Conservation (phyloP, 2,113 vertebrate species). For the Felis catus region DNA sequence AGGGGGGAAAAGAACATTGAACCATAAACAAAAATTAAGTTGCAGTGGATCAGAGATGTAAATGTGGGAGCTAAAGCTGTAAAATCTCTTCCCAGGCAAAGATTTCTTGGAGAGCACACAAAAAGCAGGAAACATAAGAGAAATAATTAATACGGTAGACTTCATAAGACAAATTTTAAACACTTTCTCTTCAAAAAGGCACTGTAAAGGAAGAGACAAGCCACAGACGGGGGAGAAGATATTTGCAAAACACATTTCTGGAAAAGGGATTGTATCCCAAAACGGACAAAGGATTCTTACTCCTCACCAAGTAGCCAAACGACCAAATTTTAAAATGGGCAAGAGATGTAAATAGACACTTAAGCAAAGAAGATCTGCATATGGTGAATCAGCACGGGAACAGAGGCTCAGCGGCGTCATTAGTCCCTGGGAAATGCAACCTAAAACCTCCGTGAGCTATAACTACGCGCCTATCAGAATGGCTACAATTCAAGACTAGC, state of each 20-base stretch:
- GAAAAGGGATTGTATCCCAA: background rate
- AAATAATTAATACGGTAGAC: conserved; percentile 16
- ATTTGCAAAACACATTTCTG: background rate
- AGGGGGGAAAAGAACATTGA: background rate
- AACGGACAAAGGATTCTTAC: background rate
- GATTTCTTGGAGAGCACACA: conserved; percentile 36
- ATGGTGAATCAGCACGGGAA: background rate
- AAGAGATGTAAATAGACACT: background rate
- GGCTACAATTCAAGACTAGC: background rate
- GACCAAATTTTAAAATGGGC: background rate
- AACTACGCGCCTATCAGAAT: fast-evolving
- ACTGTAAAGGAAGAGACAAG: background rate
- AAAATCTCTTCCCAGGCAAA: conserved; percentile 2
- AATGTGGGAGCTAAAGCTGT: background rate
- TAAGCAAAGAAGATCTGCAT: background rate
- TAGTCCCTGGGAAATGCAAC: background rate
- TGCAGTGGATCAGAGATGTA: background rate
- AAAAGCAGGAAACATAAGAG: conserved; percentile 9
- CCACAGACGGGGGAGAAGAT: background rate
- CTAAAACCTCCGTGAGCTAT: background rate
- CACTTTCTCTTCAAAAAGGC: background rate
- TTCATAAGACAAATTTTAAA: conserved; percentile 16
- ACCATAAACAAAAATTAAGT: conserved; percentile 66
- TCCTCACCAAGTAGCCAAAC: background rate
- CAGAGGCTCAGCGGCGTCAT: background rate